phyloP scores from a whole-genome alignment of 2,888 invertebrate species.

The Mechanitis mazaeus region DNA sequence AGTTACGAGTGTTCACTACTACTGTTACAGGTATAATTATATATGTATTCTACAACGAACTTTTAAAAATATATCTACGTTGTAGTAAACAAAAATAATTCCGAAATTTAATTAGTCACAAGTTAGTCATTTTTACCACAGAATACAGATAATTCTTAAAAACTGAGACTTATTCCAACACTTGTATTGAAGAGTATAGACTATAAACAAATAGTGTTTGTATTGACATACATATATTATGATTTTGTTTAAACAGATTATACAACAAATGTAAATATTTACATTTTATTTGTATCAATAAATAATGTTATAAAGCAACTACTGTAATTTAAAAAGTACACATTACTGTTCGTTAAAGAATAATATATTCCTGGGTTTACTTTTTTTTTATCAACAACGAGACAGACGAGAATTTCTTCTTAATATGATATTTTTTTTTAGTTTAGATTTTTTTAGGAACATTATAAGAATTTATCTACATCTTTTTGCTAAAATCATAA shows the following conservation, averaged over 20 bases:
- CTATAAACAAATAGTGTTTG: conserved; percentile 2
- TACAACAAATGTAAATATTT: no score
- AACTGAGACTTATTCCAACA: background rate
- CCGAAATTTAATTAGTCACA: conserved; percentile 36
- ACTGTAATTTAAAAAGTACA: no score
- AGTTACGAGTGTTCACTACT: conserved; percentile 6
- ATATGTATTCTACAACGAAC: conserved; percentile 22
- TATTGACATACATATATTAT: background rate
- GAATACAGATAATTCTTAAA: conserved; percentile 30
- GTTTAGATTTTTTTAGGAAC: no score
- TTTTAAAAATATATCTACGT: conserved; percentile 29
- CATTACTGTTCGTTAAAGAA: no score
- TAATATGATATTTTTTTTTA: no score
- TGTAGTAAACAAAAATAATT: conserved; percentile 37
- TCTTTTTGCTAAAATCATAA: no score
- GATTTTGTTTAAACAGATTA: background rate
- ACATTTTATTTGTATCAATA: no score
- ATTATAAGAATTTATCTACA: no score
- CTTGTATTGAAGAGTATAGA: background rate
- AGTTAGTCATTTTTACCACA: conserved; percentile 34
- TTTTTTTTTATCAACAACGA: no score
- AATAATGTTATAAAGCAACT: no score
- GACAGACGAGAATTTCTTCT: no score
- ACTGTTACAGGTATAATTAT: background rate
- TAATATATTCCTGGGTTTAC: no score